Evolutionary conservation across 2,888 invertebrate genomes (phyloP).

Genomic region (Clepsis dumicolana): DNA sequence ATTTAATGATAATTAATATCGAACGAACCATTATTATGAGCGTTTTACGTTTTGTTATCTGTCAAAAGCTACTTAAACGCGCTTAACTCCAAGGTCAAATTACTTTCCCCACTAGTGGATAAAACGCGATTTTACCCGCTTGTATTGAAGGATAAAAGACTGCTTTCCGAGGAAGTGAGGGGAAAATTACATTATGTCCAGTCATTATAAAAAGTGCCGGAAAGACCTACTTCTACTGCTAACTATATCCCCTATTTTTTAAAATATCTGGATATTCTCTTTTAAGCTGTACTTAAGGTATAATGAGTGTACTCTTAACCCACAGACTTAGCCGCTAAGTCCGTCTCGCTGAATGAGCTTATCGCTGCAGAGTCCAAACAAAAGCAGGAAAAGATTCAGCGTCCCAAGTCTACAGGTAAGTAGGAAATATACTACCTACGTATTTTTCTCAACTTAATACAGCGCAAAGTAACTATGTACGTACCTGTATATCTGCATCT

Average conservation of each 20-base stretch:
- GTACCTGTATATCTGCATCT: too few relatives aligned
- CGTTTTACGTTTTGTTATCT: too few relatives aligned
- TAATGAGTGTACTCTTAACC: constrained; percentile 28
- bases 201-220: too few relatives aligned
- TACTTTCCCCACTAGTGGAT: too few relatives aligned
- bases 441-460: background rate
- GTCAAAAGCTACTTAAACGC: too few relatives aligned
- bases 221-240: background rate
- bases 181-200: too few relatives aligned
- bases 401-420: constrained; percentile 48
- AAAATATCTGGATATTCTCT: background rate
- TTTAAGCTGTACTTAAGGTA: background rate
- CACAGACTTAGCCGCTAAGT: constrained; percentile 68
- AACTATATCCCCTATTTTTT: background rate
- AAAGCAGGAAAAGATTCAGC: constrained; percentile 25
- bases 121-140: too few relatives aligned
- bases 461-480: background rate
- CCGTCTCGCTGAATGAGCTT: constrained; percentile 74
- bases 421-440: constrained; percentile 8
- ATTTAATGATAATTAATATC: too few relatives aligned
- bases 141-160: too few relatives aligned
- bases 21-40: too few relatives aligned
- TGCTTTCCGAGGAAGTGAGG: too few relatives aligned
- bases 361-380: constrained; percentile 67
- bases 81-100: too few relatives aligned